Base-by-base conservation (phyloP, 2,113 vertebrate genomes). In the Cettia cetti region DNA sequence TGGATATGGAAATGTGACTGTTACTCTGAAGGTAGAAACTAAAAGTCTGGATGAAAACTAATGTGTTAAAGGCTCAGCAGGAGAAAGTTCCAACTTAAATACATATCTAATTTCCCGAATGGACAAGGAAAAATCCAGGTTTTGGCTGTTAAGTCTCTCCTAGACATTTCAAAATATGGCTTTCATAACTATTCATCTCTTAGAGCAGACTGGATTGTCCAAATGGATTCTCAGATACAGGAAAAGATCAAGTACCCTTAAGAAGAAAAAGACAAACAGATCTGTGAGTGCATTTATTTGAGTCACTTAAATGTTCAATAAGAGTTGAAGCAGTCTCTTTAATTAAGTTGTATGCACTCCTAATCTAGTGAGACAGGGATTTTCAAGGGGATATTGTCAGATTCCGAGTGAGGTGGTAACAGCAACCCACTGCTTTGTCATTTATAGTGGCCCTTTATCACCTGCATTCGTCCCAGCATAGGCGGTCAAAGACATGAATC, bases 221-320 rank as follows among this genome's bases (percentile, higher is more conserved):
- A 78, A 90, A 69, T 40, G 90, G 35, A 40, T 82, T 94, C 76
- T 86, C 61, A 79, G 45, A 60, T 89, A 37, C 52, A 83, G 49
- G 44, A 75, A 71, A 90, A 70, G 45, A n/a, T 66, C 77, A 64
- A 66, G 31, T 64, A 52, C 50, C 18, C 33, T 82, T 45, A 77
- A 42, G 37, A 79, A 30, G 80, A 79, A 60, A 89, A 87, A 60
- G 87, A 75, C 64, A 54, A 69, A 90, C 78, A 64, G 40, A n/a
- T 54, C 68, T 56, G 52, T 42, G 64, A 82, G 77, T 68, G 30
- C 72, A 81, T 92, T 92, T 89, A 56, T 92, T 90, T 94, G 68
- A 77, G 71, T 94, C 53, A 92, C 24, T 87, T 82, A 94, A 90
- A 49, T 80, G 63, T 81, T 97, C 91, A 81, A 81, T 95, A 63